Evolutionary conservation across 1,140 invertebrate genomes (phyloP), one percentile per base, ranked within the genome.

Genomic region (Physella acuta): DNA sequence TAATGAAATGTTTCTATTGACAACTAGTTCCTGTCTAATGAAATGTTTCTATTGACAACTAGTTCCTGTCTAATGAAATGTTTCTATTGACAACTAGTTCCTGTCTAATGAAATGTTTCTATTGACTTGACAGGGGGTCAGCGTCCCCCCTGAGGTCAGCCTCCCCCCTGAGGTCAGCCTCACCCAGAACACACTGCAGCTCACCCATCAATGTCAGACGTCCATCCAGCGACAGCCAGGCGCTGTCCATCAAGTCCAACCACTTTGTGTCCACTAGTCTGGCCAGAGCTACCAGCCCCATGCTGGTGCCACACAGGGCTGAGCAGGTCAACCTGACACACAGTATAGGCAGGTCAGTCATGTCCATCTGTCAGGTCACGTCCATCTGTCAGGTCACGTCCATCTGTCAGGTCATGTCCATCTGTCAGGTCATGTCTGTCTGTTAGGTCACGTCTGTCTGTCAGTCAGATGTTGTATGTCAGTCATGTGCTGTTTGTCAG

Each of bases 241-340:
- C n/a, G 52, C 34, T 55, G 52, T 63, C 60, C 0, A 24, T 65
- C 55, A 39, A 66, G 24, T 66, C 70, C 24, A 71, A 71, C 63
- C 63, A 71, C 56, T 71, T 66, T 56, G 52, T 36, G 51, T 51
- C 16, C 34, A 66, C 51, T 31, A 51, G 51, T 39, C 14, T 66
- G 52, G n/a, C 39, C 16, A 51, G 53, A 1, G 3, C 51, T 2
- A 56, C 64, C 30, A 66, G 64, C 37, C 64, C 64, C 14, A 56
- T 66, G 64, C 39, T 16, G 8, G 64, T 66, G 1, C 64, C 64
- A 3, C 64, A 56, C 30, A 34, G 64, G 24, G 33, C 5, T 2
- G 51, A 55, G 1, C 28, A 26, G 31, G 14, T 53, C 2, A 28
- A 36, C 2, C 37, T 34, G 1, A 3, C 34, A 24, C 55, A 66